Evolutionary conservation across 2,113 vertebrate genomes (phyloP), one percentile per base, ranked within the genome.

Genomic region (Ciconia boyciana): DNA sequence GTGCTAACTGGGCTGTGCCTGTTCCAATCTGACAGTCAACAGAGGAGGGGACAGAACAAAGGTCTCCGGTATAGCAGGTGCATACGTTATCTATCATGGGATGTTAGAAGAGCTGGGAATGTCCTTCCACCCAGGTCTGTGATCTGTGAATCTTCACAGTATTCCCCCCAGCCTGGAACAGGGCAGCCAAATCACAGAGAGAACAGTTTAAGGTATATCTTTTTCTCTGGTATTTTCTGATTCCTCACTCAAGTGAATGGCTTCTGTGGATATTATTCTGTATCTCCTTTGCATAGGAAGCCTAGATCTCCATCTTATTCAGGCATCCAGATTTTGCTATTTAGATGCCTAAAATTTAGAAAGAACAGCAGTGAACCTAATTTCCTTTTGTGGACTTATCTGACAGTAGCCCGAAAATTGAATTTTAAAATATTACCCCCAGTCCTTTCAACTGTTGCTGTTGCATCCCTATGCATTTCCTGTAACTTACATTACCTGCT

Each of bases 401-500:
- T 78, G 76, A 54, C 52, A 41, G 34, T 11, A 84, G 69, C 34
- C 32, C 44, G 44, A 72, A 75, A 55, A 49, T 4, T 29, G 39
- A 60, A 55, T 36, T 96, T 78, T 71, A 43, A 85, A 75, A 18
- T 66, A 49, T 19, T 90, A 64, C 9, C 14, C 31, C 18, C 16
- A 55, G 48, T 62, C 43, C n/a, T 31, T 39, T 39, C 39, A 75
- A 34, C 20, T 22, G 21, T 34, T 60, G 31, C 29, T 91, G 41
- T 76, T 96, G 17, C 46, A 87, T 66, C 65, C 34, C 32, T 79
- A 49, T 83, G 49, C 11, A 57, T 89, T 96, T 94, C 84, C 93
- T 95, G 89, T 96, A 88, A 69, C 92, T 94, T 92, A 22, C 43
- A n/a, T 82, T 95, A 87, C 77, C 57, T 86, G 91, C 44, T 89